Base-by-base conservation (phyloP, 2,113 vertebrate species). In the Malurus melanocephalus region DNA sequence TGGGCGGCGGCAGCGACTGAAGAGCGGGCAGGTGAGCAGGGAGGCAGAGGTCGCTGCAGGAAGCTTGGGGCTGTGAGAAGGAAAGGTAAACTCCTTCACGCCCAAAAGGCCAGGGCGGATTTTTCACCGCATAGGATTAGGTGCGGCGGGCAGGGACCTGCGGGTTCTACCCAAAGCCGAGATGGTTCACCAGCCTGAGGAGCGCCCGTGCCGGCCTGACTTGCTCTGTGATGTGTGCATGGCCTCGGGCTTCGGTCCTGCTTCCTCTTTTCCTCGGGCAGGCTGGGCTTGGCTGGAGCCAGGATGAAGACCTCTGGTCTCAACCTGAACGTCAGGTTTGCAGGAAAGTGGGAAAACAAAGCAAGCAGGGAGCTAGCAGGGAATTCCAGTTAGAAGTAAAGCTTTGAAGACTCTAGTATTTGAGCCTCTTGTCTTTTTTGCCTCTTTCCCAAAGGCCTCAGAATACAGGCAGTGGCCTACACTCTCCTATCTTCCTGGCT, bases 151-250 rank as follows among this genome's bases (percentile, higher is more conserved):
- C n/a, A 40, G 15, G 24, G 46, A 60, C 22, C 52, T 26, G n/a
- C 1, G 3, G n/a, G 24, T 67, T 18, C 69, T 33, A 4, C 1
- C 1, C 21, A 13, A n/a, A 56, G 42, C 24, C 26, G 74, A 49
- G 66, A 7, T 8, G 32, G 51, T 24, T 73, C 74, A 9, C 8
- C 42, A 35, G 26, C n/a, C 38, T 10, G 46, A 51, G 66, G 51
- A 28, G 17, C 0, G 4, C 20, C 73, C 1, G 1, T 10, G 52
- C 22, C 10, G 9, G 1, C 46, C 33, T 17, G 32, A 33, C 32
- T 0, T 2, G 18, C 28, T 46, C 32, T 3, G 1, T 0, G 0
- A 19, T 9, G 23, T 5, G 26, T 5, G n/a, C 23, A 0, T 1
- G 32, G 56, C 23, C 28, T 11, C 28, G 24, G 16, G 22, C 16